Evolutionary conservation across 1,140 invertebrate species (phyloP).

Genomic region (Uloborus diversus): DNA sequence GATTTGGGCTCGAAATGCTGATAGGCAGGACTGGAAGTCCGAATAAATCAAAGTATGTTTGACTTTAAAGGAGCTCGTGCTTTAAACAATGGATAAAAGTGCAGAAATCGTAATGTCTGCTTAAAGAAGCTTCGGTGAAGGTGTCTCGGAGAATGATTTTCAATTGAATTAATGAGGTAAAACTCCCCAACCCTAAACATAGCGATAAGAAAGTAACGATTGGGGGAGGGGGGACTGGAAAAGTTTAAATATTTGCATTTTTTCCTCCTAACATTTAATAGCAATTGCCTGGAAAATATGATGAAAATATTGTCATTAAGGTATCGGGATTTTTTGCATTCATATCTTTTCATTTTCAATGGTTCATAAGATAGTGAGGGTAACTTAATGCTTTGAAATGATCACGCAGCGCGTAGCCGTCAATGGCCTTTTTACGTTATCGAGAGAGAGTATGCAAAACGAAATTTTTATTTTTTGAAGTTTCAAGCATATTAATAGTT

Average conservation of each 20-base stretch:
- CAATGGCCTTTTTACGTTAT: no score
- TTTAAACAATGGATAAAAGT: slow-evolving; percentile 20
- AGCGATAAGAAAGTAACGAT: slow-evolving; percentile 44
- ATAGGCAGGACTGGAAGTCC: slow-evolving; percentile 19
- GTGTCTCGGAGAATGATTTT: slow-evolving; percentile 11
- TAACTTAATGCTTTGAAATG: no score
- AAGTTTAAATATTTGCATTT: slow-evolving; percentile 28
- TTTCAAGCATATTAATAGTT: no score
- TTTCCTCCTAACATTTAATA: slow-evolving; percentile 41
- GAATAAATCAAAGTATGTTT: slow-evolving; percentile 49
- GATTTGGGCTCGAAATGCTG: slow-evolving; percentile 37
- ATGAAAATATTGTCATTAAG: slow-evolving; percentile 22
- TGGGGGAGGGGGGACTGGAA: slow-evolving; percentile 8
- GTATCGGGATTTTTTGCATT: neutral
- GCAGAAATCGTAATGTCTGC: slow-evolving; percentile 44
- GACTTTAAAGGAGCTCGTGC: slow-evolving; percentile 14
- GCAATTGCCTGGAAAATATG: slow-evolving; percentile 18
- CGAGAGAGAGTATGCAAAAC: no score
- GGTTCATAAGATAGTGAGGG: no score
- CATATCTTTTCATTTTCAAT: no score
- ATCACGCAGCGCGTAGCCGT: no score
- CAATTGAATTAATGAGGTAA: slow-evolving; percentile 34
- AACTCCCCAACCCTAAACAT: slow-evolving; percentile 9
- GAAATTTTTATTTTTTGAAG: no score
- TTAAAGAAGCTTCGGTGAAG: slow-evolving; percentile 20